Conservation (phyloP, 35 echinoderm and acorn worm genomes). For the Lytechinus pictus region DNA sequence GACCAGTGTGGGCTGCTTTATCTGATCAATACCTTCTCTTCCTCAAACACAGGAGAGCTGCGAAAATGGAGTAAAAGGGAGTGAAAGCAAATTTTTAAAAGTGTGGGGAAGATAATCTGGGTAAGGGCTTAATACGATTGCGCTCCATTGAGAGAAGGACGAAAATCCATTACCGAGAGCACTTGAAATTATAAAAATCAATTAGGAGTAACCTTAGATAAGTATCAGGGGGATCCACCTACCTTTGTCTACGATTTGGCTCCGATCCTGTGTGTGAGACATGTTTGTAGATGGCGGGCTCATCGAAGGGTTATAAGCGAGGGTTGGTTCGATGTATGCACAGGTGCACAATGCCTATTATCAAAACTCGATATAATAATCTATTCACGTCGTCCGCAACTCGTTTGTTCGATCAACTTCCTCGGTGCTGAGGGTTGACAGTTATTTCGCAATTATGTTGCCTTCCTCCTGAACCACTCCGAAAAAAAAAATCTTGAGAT, state of each 20-base stretch:
- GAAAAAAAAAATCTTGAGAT: not conserved
- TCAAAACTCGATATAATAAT: constrained; percentile 49
- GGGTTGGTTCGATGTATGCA: constrained; percentile 29
- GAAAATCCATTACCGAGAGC: constrained; percentile 45
- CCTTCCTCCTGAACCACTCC: not conserved
- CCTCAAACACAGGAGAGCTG: not conserved
- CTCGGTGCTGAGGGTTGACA: not conserved
- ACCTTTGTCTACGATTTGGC: constrained; percentile 47
- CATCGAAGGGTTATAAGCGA: constrained; percentile 27
- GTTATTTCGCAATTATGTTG: constrained; percentile 28
- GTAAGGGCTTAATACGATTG: constrained; percentile 33
- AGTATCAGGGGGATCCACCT: constrained; percentile 7
- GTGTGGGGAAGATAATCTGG: constrained; percentile 33
- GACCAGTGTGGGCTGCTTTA: constrained; percentile 24
- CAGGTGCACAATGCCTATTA: constrained; percentile 48
- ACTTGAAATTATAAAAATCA: constrained; percentile 51
- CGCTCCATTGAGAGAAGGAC: not conserved
- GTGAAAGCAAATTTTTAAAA: constrained; percentile 25
- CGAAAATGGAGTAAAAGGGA: not conserved
- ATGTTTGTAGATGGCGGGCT: constrained; percentile 48
- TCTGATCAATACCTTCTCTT: constrained; percentile 37
- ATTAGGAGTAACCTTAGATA: constrained; percentile 41
- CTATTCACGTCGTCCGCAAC: constrained; percentile 34
- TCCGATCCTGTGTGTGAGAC: constrained; percentile 39
- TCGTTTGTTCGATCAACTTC: not conserved